Evolutionary conservation across 2,888 invertebrate genomes (phyloP).

Genomic region (Phortica magna): DNA sequence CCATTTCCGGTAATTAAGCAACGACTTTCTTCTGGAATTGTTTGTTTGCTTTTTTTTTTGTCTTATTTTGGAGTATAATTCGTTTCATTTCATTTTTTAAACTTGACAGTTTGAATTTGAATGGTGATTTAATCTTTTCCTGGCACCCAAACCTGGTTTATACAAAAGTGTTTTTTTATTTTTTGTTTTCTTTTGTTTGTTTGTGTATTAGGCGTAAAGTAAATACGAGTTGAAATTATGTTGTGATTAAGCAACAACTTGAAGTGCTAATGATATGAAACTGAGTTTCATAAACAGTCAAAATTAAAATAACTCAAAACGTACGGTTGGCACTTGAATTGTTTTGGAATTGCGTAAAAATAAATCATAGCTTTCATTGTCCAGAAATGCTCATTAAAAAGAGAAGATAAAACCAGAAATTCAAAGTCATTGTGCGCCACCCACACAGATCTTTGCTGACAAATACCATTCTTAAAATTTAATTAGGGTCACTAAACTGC

Average conservation of each 20-base stretch:
- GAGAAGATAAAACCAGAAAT: no score
- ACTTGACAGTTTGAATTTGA: conserved; percentile 29
- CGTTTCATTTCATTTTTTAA: not conserved
- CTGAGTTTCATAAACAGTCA: not conserved
- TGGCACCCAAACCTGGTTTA: not conserved
- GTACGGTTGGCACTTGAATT: no score
- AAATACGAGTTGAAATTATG: not conserved
- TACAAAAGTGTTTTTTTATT: not conserved
- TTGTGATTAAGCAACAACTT: not conserved
- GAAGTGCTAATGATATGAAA: conserved; percentile 22
- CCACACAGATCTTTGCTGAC: conserved; percentile 48
- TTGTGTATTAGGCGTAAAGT: conserved; percentile 15
- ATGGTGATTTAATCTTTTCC: conserved; percentile 15
- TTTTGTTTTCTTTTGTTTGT: conserved; percentile 16
- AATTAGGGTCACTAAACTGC: conserved; percentile 52
- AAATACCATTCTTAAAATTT: conserved; percentile 56
- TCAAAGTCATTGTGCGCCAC: conserved; percentile 12
- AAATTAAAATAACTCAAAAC: no score
- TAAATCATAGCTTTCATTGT: no score
- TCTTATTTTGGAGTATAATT: not conserved
- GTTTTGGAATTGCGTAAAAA: no score
- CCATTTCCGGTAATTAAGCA: conserved; percentile 70
- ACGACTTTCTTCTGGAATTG: conserved; percentile 32
- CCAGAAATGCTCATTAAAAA: no score
- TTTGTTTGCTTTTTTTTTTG: not conserved